Percentiles rank a stretch among this genome's conserved stretches.
These are phyloP conservation scores for Graptemys geographica DNA, from an alignment of 2,797 vertebrate species.

Conservation along the genomic window DNA sequence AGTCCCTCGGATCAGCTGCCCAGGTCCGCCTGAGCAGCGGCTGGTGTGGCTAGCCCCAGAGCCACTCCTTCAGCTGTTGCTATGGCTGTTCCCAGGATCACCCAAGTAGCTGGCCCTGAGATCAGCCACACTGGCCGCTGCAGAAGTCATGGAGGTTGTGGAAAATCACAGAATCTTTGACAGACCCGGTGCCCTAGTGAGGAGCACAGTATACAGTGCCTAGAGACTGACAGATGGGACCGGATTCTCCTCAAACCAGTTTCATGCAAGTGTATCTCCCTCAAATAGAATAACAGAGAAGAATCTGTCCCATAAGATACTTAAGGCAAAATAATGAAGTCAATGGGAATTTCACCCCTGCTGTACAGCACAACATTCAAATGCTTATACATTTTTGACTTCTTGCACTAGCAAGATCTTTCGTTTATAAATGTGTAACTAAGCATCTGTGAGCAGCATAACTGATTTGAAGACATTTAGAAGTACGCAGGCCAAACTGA, in stretches of 20 bases:
- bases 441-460: neutral
- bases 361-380: neutral
- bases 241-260: neutral
- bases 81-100: too few species aligned
- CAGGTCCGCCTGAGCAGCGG: too few species aligned
- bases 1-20: too few species aligned
- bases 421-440: neutral
- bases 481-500: neutral
- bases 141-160: too few species aligned
- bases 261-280: neutral
- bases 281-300: fast-evolving
- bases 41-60: too few species aligned
- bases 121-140: too few species aligned
- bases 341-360: neutral
- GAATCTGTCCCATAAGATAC: neutral
- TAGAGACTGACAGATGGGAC: neutral
- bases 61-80: too few species aligned
- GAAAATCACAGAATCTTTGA: too few species aligned
- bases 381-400: neutral
- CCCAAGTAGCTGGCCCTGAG: too few species aligned
- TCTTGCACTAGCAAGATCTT: neutral
- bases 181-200: too few species aligned
- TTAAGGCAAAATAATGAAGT: neutral
- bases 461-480: neutral
- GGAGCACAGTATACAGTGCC: neutral